phyloP scores from a whole-genome alignment of 2,113 vertebrate species.

The Amblyornis subalaris region DNA sequence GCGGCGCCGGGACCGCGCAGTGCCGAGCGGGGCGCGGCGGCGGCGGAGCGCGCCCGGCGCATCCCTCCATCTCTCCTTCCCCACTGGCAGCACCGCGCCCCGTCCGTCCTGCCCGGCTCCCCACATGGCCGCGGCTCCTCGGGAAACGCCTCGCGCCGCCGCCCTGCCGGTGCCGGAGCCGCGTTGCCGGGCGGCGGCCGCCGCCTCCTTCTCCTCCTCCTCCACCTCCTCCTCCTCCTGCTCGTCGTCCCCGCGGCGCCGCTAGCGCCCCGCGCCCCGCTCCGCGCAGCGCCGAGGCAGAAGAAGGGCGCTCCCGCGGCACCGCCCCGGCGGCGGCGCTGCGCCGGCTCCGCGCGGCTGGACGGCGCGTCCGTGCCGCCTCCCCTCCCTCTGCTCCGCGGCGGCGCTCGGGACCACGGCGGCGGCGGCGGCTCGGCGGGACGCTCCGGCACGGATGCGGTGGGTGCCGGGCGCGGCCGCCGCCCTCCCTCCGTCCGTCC shows the following conservation, averaged over 20 bases:
- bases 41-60: neutral
- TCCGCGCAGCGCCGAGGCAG: neutral
- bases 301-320: neutral
- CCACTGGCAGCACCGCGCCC: neutral
- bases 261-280: neutral
- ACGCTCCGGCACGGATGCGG: neutral
- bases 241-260: neutral
- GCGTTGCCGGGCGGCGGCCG: neutral
- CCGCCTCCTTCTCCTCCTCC: neutral
- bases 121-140: conserved; percentile 72
- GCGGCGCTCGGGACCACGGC: neutral
- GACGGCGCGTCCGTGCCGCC: neutral
- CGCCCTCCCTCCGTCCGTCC: neutral
- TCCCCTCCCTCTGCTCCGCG: neutral
- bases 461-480: neutral
- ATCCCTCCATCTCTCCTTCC: neutral
- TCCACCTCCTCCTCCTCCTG: no score
- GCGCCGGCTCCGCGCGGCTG: neutral
- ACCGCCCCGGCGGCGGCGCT: neutral
- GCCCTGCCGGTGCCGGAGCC: neutral
- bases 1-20: conserved; percentile 42
- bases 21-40: conserved; percentile 39
- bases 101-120: neutral
- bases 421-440: neutral
- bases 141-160: conserved; percentile 61